A percentile compares a stretch with the other conserved stretches of the same genome.
phyloP scores from a whole-genome alignment of 2,797 vertebrate genomes.

The Babyrousa celebensis region DNA sequence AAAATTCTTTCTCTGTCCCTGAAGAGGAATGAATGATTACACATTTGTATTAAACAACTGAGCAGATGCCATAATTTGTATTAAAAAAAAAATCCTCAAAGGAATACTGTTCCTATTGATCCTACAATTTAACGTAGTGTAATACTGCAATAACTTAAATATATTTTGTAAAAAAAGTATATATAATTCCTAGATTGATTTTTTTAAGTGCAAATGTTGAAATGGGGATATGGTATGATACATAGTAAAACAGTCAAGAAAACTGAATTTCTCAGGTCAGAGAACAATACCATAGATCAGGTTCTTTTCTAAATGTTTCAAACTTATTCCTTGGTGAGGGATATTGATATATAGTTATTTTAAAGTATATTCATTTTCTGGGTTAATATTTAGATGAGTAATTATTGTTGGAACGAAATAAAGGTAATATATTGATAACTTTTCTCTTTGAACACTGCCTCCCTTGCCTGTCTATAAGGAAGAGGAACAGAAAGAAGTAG shows the following conservation, averaged over 20 bases:
- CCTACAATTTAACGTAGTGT: neutral
- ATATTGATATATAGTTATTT: neutral
- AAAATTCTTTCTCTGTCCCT: conserved; percentile 17
- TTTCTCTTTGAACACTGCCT: neutral
- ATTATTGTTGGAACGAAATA: neutral
- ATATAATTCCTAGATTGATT: neutral
- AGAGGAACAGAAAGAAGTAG: neutral
- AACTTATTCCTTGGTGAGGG: neutral
- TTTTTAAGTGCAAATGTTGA: neutral
- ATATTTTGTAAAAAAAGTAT: neutral
- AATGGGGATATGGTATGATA: neutral
- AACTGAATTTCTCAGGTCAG: neutral
- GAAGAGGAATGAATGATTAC: conserved; percentile 63
- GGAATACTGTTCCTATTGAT: conserved; percentile 63
- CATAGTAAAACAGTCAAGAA: neutral
- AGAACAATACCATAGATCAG: neutral
- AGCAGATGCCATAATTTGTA: conserved; percentile 73
- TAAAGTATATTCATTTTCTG: neutral
- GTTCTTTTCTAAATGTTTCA: neutral
- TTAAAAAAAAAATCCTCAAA: conserved; percentile 41
- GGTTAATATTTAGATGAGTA: neutral
- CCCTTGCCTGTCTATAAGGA: neutral
- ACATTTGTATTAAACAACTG: conserved; percentile 63
- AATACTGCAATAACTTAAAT: neutral
- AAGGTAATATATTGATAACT: neutral